Base-by-base conservation (phyloP, 2,797 vertebrate genomes). In the Myoxocephalus aenaeus region DNA sequence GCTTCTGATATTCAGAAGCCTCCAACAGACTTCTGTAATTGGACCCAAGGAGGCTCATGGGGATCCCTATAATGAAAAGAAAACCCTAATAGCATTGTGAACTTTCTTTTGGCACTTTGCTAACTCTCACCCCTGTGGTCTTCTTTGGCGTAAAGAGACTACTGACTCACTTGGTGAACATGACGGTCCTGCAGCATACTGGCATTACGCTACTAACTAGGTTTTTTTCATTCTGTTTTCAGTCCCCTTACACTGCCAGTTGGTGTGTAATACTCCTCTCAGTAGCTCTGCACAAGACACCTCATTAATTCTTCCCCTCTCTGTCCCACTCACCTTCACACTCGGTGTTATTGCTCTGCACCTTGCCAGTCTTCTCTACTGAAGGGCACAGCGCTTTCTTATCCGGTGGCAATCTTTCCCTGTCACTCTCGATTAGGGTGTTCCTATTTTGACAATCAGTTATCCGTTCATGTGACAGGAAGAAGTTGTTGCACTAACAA, bases 11-110 rank as follows among this genome's bases (percentile, higher is more conserved):
- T 22, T 20, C 57, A 66, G 0, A 32, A 50, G 22, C 17, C 0
- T 48, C 32, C 15, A 77, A 27, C 29, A 34, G 27, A 8, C 53
- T 34, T 69, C 34, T 70, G 10, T 83, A 81, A 80, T 86, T 83
- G 58, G 77, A 82, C 42, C 53, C 44, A 71, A 17, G 48, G 48
- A 77, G 36, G 20, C 68, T 42, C 44, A n/a, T 27, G 11, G 54
- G 36, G 36, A 34, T 34, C 29, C 44, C 38, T 36, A 2, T 40
- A 46, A 77, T 15, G 38, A 66, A 74, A 14, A 53, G 2, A 18
- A 71, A 72, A 64, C 20, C 36, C 18, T 20, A 51, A 73, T 40
- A 18, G 36, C 17, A 73, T 22, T 40, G 36, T 69, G 12, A 64
- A 53, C 54, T 65, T 71, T 59, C 25, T 46, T 58, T 81, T 40